Evolutionary conservation across 2,888 invertebrate genomes (phyloP).

Genomic region (Phytoseiulus persimilis): DNA sequence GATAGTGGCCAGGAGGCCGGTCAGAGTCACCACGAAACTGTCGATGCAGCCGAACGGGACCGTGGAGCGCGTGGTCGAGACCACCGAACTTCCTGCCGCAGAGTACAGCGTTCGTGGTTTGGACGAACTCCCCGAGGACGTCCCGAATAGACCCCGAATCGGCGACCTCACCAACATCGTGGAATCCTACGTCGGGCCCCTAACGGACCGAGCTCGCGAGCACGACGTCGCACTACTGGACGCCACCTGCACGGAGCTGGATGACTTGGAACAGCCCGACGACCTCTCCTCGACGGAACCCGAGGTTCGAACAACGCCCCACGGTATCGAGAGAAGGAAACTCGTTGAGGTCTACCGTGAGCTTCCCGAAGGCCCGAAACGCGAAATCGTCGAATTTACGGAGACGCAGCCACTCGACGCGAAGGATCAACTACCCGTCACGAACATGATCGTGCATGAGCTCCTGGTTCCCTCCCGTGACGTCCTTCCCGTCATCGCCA

Average conservation of each 20-base stretch:
- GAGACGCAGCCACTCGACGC: too few relatives aligned
- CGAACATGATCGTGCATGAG: too few relatives aligned
- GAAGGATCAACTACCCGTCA: too few relatives aligned
- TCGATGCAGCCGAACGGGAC: not conserved
- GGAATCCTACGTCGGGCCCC: not conserved
- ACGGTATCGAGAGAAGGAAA: slow-evolving; percentile 8
- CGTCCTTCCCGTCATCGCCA: too few relatives aligned
- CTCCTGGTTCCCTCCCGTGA: too few relatives aligned
- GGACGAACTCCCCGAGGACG: not conserved
- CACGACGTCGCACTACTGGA: too few relatives aligned
- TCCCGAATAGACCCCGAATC: not conserved
- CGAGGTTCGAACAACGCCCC: not conserved
- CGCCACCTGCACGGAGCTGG: not conserved
- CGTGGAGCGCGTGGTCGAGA: slow-evolving; percentile 16
- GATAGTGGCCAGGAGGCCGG: not conserved
- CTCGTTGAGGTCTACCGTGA: not conserved
- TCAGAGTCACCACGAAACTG: not conserved
- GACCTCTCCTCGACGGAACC: not conserved
- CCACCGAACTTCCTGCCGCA: not conserved
- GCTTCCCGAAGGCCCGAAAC: not conserved
- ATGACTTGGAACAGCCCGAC: not conserved
- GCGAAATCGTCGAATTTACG: not conserved
- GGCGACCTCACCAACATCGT: slow-evolving; percentile 15
- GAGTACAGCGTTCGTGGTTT: not conserved
- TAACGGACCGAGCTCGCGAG: too few relatives aligned